phyloP scores from a whole-genome alignment of 1,140 invertebrate species.

The Temnothorax curvispinosus region DNA sequence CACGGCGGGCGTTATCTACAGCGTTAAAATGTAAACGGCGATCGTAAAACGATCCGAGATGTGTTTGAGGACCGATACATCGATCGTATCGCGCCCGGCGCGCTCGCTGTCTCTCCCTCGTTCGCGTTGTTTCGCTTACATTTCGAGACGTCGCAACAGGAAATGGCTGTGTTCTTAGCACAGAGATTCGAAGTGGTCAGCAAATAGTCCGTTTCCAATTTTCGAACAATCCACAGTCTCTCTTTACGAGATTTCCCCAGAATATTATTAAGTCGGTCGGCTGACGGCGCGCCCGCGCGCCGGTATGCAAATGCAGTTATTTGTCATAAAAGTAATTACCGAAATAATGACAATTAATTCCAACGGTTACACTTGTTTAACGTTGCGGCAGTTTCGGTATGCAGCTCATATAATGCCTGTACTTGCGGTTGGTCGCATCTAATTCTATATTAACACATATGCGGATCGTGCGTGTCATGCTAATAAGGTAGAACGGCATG shows the following conservation, averaged over 20 bases:
- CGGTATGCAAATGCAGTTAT: conserved; percentile 35
- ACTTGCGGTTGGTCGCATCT: conserved; percentile 12
- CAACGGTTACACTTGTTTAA: conserved; percentile 9
- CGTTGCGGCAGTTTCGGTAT: conserved; percentile 20
- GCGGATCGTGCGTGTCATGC: not conserved
- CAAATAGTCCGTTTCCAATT: not conserved
- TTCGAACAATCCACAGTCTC: not conserved
- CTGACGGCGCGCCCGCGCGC: not conserved
- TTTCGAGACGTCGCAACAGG: not conserved
- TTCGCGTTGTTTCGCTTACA: not conserved
- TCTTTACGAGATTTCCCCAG: not conserved
- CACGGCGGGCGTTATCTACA: not conserved
- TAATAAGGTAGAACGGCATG: not conserved
- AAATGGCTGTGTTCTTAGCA: not conserved
- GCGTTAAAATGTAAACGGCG: conserved; percentile 1
- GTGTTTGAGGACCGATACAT: not conserved
- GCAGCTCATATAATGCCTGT: conserved; percentile 22
- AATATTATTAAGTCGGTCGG: not conserved
- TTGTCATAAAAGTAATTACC: conserved; percentile 39
- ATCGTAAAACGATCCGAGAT: not conserved
- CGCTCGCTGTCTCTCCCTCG: not conserved
- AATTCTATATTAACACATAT: conserved; percentile 48
- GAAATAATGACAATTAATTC: conserved; percentile 61
- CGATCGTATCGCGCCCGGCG: not conserved
- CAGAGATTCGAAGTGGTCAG: not conserved